Conservation (phyloP, 2,797 vertebrate species). For the Molossus molossus region DNA sequence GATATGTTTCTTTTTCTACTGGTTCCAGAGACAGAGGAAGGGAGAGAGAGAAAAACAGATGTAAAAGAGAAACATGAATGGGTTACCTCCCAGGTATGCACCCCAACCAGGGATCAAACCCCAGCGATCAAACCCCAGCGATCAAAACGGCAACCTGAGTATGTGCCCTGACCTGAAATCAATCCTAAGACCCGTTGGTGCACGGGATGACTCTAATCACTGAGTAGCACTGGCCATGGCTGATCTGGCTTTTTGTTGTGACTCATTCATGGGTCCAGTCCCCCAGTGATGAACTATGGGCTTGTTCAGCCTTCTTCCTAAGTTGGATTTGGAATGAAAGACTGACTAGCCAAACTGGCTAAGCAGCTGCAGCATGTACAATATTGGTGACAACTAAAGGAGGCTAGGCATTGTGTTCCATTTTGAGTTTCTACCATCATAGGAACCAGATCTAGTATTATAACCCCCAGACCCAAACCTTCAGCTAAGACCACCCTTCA, state of each 20-base stretch:
- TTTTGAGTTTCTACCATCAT: slow-evolving; percentile 13
- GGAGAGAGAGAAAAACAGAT: background rate
- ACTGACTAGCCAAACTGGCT: background rate
- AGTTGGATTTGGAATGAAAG: background rate
- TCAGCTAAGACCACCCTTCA: background rate
- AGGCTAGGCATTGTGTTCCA: background rate
- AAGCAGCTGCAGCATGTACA: background rate
- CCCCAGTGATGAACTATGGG: background rate
- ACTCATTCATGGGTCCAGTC: background rate
- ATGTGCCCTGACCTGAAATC: background rate
- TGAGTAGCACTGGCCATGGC: background rate
- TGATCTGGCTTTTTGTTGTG: background rate
- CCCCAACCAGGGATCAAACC: background rate
- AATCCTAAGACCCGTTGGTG: background rate
- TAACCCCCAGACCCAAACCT: background rate
- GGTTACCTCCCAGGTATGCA: background rate
- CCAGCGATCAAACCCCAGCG: too few relatives aligned
- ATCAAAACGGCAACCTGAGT: background rate
- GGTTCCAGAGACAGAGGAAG: too few relatives aligned
- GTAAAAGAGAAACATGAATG: background rate
- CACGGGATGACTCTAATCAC: background rate
- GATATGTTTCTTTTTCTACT: too few relatives aligned
- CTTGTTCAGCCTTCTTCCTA: background rate
- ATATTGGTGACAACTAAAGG: background rate
- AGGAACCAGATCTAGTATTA: background rate